phyloP scores from a whole-genome alignment of 2,888 invertebrate species.

The Drosophila longiperda region DNA sequence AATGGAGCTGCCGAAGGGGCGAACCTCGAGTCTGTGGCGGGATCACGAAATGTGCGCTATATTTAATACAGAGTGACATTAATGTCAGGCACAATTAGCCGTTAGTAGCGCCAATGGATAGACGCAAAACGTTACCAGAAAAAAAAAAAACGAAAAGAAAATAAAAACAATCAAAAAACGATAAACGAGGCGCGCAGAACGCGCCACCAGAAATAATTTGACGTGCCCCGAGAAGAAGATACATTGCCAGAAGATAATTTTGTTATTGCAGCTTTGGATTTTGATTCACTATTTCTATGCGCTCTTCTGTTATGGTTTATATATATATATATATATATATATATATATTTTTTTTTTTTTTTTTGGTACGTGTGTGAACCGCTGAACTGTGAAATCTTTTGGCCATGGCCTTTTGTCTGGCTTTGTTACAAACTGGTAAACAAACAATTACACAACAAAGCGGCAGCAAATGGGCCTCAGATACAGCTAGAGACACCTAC shows the following conservation, averaged over 20 bases:
- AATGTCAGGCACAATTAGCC: slow-evolving; percentile 74
- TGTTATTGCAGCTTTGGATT: slow-evolving; percentile 75
- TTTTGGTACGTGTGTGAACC: slow-evolving; percentile 73
- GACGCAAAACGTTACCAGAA: slow-evolving; percentile 43
- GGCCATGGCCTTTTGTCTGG: slow-evolving; percentile 70
- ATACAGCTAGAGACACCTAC: slow-evolving; percentile 67
- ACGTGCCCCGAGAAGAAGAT: slow-evolving; percentile 47
- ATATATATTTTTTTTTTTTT: slow-evolving; percentile 3
- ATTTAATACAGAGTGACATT: slow-evolving; percentile 76
- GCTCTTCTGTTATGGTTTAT: slow-evolving; percentile 6
- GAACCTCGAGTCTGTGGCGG: slow-evolving; percentile 2
- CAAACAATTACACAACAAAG: slow-evolving; percentile 77
- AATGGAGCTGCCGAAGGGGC: slow-evolving; percentile 58
- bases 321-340: no score
- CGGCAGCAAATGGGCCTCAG: slow-evolving; percentile 59
- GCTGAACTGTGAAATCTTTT: slow-evolving; percentile 66
- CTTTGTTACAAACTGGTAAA: slow-evolving; percentile 70
- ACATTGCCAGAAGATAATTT: slow-evolving; percentile 44
- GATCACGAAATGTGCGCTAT: slow-evolving; percentile 56
- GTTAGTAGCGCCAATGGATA: slow-evolving; percentile 49
- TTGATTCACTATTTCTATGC: slow-evolving; percentile 60
- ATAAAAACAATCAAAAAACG: slow-evolving; percentile 73
- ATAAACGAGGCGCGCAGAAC: slow-evolving; percentile 59
- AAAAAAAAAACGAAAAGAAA: slow-evolving; percentile 34
- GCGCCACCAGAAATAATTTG: slow-evolving; percentile 67